These are phyloP conservation scores for Thymelicus lineola DNA, from an alignment of 2,888 invertebrate species.

Conservation along the genomic window DNA sequence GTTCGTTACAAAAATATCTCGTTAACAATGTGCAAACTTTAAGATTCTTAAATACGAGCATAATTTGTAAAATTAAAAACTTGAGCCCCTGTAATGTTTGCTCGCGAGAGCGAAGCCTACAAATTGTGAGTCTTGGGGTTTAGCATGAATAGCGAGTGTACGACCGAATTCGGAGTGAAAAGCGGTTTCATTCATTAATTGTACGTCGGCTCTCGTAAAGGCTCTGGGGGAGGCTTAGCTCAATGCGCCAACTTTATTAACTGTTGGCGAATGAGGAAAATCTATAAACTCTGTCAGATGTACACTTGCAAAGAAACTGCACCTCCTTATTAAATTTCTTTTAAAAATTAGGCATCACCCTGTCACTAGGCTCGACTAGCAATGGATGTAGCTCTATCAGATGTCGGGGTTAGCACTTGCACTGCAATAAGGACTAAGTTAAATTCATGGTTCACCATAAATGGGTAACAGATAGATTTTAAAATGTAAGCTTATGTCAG, in stretches of 20 bases:
- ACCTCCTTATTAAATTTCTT: no score
- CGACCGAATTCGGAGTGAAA: constrained; percentile 46
- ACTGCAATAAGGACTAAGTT: no score
- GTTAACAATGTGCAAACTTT: constrained; percentile 10
- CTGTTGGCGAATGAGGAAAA: constrained; percentile 15
- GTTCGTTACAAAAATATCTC: constrained; percentile 1
- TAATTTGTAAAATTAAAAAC: constrained; percentile 32
- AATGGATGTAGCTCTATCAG: no score
- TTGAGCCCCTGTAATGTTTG: constrained; percentile 26
- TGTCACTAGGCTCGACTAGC: no score
- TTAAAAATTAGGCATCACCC: no score
- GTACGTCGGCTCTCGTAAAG: constrained; percentile 28
- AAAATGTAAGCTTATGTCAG: no score
- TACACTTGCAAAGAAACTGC: no score
- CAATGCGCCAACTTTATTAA: constrained; percentile 39
- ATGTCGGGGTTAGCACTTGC: no score
- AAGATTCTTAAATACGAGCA: constrained; percentile 20
- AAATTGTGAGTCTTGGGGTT: constrained; percentile 25
- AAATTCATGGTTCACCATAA: no score
- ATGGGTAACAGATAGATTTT: no score
- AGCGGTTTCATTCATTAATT: constrained; percentile 44
- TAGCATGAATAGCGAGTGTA: constrained; percentile 29
- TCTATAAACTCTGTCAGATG: constrained; percentile 10
- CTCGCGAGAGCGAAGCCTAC: constrained; percentile 34
- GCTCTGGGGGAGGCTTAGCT: constrained; percentile 25